A percentile compares a stretch with the other conserved stretches of the same genome.
phyloP scores from a whole-genome alignment of 23 tunicate genomes.

The Trididemnum nubilum region DNA sequence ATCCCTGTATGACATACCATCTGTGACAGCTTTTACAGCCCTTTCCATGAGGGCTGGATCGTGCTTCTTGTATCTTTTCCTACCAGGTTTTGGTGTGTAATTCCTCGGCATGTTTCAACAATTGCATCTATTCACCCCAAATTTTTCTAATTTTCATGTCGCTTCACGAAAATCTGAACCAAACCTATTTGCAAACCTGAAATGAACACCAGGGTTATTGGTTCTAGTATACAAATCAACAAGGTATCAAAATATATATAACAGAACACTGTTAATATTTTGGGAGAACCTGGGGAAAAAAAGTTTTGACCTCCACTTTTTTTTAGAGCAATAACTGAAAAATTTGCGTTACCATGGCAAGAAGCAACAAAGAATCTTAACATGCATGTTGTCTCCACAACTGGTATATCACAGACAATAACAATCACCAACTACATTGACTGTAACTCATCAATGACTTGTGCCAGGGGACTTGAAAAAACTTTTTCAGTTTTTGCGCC shows the following conservation, averaged over 20 bases:
- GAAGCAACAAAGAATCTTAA: background rate
- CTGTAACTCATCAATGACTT: background rate
- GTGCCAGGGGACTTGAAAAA: background rate
- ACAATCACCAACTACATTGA: background rate
- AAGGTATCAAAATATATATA: background rate
- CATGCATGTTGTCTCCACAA: background rate
- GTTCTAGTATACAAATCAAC: background rate
- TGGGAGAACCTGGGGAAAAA: background rate
- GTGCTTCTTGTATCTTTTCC: background rate
- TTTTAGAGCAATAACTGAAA: background rate
- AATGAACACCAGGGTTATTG: background rate
- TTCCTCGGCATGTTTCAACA: background rate
- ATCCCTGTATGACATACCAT: background rate
- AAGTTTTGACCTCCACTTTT: constrained; percentile 1
- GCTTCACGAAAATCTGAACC: background rate
- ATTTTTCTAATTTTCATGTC: background rate
- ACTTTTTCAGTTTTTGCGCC: background rate
- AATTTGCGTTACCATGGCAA: background rate
- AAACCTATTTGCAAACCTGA: background rate
- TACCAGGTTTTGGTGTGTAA: background rate
- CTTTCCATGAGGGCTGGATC: background rate
- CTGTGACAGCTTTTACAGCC: background rate
- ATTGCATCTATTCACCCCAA: background rate
- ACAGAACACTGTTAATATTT: background rate
- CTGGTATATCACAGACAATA: background rate